Conservation (phyloP, 2,888 invertebrate genomes). For the Cantharis nigra region DNA sequence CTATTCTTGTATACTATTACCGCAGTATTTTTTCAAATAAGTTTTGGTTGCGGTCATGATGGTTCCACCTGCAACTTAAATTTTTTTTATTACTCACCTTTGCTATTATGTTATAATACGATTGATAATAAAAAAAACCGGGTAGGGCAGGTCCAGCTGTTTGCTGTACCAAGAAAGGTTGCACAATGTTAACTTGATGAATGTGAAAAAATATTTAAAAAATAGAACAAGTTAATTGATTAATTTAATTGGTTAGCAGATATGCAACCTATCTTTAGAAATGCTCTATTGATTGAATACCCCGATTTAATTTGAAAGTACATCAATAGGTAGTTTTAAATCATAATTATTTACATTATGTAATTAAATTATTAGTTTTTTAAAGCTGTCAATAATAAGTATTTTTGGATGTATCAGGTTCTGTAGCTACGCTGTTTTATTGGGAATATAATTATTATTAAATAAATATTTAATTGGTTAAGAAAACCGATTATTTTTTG, state of each 20-base stretch:
- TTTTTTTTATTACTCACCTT: background rate
- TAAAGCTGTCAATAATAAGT: background rate
- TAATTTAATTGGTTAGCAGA: background rate
- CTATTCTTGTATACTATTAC: no score
- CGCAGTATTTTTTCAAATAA: background rate
- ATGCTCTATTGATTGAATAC: background rate
- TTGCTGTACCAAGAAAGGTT: background rate
- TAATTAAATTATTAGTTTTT: background rate
- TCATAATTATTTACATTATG: background rate
- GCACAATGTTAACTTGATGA: background rate
- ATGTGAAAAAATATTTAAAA: background rate
- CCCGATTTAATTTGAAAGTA: background rate
- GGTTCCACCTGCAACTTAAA: background rate
- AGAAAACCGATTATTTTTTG: background rate
- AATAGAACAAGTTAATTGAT: background rate
- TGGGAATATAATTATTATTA: background rate
- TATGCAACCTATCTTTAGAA: background rate
- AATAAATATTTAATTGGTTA: background rate
- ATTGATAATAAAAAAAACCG: background rate
- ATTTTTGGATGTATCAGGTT: background rate
- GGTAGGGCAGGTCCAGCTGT: background rate
- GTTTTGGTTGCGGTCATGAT: background rate
- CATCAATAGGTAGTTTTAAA: background rate
- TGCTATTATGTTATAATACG: background rate
- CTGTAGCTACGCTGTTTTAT: background rate